Percentiles rank a stretch among this genome's conserved stretches.
These are phyloP conservation scores for Percina caprodes DNA, from an alignment of 2,113 vertebrate genomes.

Conservation along the genomic window DNA sequence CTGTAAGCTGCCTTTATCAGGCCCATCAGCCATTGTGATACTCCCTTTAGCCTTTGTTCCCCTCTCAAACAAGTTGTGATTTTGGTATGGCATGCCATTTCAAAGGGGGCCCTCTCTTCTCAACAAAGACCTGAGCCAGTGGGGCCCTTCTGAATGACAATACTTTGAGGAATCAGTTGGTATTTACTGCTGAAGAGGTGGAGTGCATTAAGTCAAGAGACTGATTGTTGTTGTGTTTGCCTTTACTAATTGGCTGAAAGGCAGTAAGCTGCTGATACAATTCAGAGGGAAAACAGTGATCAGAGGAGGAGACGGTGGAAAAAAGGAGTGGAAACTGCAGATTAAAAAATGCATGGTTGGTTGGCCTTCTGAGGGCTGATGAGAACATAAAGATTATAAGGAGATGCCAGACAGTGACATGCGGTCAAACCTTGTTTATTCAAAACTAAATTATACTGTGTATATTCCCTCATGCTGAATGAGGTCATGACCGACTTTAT, in stretches of 20 bases:
- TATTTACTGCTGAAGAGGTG: slow-evolving; percentile 79
- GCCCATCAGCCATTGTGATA: slow-evolving; percentile 60
- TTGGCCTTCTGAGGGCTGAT: slow-evolving; percentile 65
- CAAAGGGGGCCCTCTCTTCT: slow-evolving; percentile 59
- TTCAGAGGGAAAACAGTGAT: slow-evolving; percentile 69
- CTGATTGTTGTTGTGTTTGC: slow-evolving; percentile 79
- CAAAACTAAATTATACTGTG: slow-evolving; percentile 61
- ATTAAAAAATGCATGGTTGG: slow-evolving; percentile 67
- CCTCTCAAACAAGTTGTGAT: slow-evolving; percentile 58
- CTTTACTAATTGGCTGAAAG: slow-evolving; percentile 80
- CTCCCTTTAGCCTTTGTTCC: slow-evolving; percentile 62
- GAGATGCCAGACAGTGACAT: slow-evolving; percentile 68
- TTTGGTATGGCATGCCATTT: slow-evolving; percentile 66
- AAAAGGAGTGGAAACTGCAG: slow-evolving; percentile 67
- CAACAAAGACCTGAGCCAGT: slow-evolving; percentile 76
- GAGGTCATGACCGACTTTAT: slow-evolving; percentile 66
- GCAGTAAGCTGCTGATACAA: slow-evolving; percentile 71
- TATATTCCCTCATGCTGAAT: slow-evolving; percentile 55
- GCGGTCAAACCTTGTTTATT: slow-evolving; percentile 70
- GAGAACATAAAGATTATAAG: slow-evolving; percentile 69
- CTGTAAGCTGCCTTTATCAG: slow-evolving; percentile 71
- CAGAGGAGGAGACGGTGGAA: slow-evolving; percentile 49
- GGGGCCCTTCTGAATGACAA: slow-evolving; percentile 77
- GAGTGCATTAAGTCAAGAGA: slow-evolving; percentile 75
- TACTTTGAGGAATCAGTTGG: slow-evolving; percentile 70